Base-by-base conservation (phyloP, 2,113 vertebrate genomes). In the Haemorhous mexicanus region DNA sequence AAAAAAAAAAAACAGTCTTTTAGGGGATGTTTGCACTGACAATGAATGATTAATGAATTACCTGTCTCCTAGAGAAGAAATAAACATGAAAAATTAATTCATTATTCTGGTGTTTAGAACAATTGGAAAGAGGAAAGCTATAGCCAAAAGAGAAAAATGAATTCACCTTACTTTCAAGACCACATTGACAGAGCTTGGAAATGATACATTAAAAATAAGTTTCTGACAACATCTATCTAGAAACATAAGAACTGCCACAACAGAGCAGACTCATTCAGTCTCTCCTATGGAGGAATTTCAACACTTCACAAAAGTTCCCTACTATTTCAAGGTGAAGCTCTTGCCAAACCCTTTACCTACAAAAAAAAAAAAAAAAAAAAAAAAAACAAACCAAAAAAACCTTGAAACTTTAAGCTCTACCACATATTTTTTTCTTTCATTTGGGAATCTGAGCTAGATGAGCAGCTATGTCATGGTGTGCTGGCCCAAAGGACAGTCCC, bases 1-100 rank as follows among this genome's bases (percentile, higher is more conserved):
- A 53, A 50, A 28, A 53, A 53, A n/a, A n/a, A n/a, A n/a, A n/a
- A n/a, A n/a, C n/a, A n/a, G 26, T 88, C 28, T 59, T 90, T 76
- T 56, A 70, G 33, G 74, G 52, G 55, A 87, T 16, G 33, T 59
- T 92, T 94, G 52, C 55, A 91, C 21, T 68, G 78, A 86, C 76
- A 95, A 62, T 69, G 47, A 69, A 78, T 30, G 92, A 92, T 86
- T 92, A 95, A 91, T 87, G 80, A 91, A 94, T 84, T 93, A 94
- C 33, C 78, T 67, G 20, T 63, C 80, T 96, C 67, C 47, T 41
- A 50, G 61, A 92, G 89, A 95, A 64, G 37, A 95, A 95, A 95
- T 37, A 97, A 96, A 95, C 67, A 92, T 37, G 22, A 77, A 89
- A 90, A 95, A 92, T 69, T 89, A 84, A 89, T 86, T 96, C 89